Evolutionary conservation across 37 sponge, comb jelly and placozoan species (phyloP), one percentile per base, ranked within the genome.

Genomic region (Theonella swinhoei): DNA sequence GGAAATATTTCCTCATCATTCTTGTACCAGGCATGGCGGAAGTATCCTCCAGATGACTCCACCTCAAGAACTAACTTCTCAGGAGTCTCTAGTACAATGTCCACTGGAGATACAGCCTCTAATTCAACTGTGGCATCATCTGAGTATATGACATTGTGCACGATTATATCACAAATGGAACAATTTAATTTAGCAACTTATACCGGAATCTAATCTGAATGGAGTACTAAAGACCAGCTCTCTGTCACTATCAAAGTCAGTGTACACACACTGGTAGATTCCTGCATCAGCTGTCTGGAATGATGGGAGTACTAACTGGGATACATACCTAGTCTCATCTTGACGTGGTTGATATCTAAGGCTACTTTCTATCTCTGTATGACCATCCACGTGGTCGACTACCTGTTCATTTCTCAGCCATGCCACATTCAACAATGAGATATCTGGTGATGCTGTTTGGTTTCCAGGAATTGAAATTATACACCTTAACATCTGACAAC

Each of bases 201-300:
- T 7, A 84, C 85, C 85, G 40, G 85, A 76, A 60, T 84, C 85
- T 60, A 84, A 70, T 54, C 77, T 39, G 30, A 77, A 34, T 22
- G 85, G 85, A 59, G 41, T 60, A 28, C 76, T 59, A 24, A 60
- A 38, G 65, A 77, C 7, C 19, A 84, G 42, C 43, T 84, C 81
- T 34, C 70, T 32, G 28, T 42, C 77, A 68, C 38, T 31, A 34
- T 69, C 42, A 32, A 1, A 32, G 30, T 68, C 82, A 34, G 71
- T 71, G 77, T 75, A 76, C 62, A 84, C 60, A 68, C 85, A 84
- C 77, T 84, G 85, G 61, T 84, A 84, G 36, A 77, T 60, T 34
- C 85, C 85, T 8, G 61, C 77, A 76, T 84, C 77, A 34, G 85
- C 68, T 1, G 3, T 29, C 20, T 33, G 29, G 40, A 84, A 84